phyloP scores from a whole-genome alignment of 2,113 vertebrate genomes.

The Myotis yumanensis region DNA sequence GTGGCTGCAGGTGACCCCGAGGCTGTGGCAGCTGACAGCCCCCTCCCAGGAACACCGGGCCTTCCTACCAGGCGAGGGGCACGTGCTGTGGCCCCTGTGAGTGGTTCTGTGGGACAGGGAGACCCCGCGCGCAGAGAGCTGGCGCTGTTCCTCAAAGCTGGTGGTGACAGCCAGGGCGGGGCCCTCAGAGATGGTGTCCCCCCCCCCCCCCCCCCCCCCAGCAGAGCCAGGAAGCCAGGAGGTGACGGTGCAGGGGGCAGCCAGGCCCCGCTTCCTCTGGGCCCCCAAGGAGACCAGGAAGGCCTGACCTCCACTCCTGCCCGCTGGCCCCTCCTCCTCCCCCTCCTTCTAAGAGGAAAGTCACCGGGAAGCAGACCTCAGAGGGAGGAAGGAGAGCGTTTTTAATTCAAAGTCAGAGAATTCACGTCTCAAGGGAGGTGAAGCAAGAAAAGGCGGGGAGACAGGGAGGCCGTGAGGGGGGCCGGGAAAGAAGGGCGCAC shows the following conservation, averaged over 20 bases:
- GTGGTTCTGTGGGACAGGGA: rapidly evolving
- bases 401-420: conserved; percentile 79
- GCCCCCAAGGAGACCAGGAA: neutral
- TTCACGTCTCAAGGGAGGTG: conserved; percentile 59
- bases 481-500: conserved; percentile 60
- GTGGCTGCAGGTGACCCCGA: neutral
- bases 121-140: neutral
- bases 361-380: conserved; percentile 57
- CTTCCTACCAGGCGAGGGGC: neutral
- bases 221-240: neutral
- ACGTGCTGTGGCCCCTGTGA: rapidly evolving
- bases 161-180: neutral
- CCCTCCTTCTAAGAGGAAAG: conserved; percentile 59
- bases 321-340: neutral
- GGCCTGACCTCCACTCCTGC: neutral
- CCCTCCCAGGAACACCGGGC: neutral
- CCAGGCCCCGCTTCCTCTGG: neutral
- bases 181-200: neutral
- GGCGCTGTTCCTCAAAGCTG: neutral
- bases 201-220: too few relatives aligned
- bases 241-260: rapidly evolving
- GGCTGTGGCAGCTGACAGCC: neutral
- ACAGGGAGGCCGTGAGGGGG: neutral
- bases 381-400: conserved; percentile 54
- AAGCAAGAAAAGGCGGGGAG: conserved; percentile 38